These are phyloP conservation scores for Celastrina argiolus DNA, from an alignment of 2,888 invertebrate genomes.

Conservation along the genomic window DNA sequence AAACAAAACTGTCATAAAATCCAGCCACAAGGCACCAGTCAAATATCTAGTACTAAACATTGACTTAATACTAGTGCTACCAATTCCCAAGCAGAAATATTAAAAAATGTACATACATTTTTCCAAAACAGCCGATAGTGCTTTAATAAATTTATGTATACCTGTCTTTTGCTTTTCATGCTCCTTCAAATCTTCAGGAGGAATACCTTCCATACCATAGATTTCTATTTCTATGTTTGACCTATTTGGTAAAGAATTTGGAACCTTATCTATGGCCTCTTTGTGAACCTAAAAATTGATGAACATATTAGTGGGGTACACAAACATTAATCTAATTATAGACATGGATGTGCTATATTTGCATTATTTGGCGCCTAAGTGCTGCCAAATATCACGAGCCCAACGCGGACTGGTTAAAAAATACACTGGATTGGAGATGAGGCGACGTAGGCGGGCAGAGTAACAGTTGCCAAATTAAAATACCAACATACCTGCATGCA, in stretches of 20 bases:
- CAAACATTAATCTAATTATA: slow-evolving; percentile 32
- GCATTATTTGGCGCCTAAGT: slow-evolving; percentile 49
- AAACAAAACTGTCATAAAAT: slow-evolving; percentile 37
- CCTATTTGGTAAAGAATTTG: slow-evolving; percentile 97
- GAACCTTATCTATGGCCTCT: slow-evolving; percentile 99
- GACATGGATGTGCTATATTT: slow-evolving; percentile 53
- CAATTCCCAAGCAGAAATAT: slow-evolving; percentile 55
- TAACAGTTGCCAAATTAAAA: slow-evolving; percentile 54
- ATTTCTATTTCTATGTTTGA: slow-evolving; percentile 99
- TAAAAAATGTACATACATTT: slow-evolving; percentile 65
- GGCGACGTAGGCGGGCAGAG: slow-evolving; percentile 46
- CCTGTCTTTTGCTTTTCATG: slow-evolving; percentile 92
- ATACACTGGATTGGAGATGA: slow-evolving; percentile 37
- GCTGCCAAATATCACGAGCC: slow-evolving; percentile 64
- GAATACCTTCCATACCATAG: slow-evolving; percentile 99
- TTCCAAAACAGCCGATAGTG: slow-evolving; percentile 41
- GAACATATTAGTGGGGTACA: slow-evolving; percentile 23
- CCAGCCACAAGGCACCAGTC: slow-evolving; percentile 35
- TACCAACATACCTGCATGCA: slow-evolving; percentile 94
- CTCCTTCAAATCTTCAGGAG: slow-evolving; percentile 94
- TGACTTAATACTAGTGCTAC: slow-evolving; percentile 51
- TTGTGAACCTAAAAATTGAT: slow-evolving; percentile 91
- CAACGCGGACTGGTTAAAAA: slow-evolving; percentile 56
- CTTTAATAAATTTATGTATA: slow-evolving; percentile 43
- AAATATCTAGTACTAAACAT: slow-evolving; percentile 30